phyloP scores from a whole-genome alignment of 2,888 invertebrate species.

The Mesoligia furuncula region DNA sequence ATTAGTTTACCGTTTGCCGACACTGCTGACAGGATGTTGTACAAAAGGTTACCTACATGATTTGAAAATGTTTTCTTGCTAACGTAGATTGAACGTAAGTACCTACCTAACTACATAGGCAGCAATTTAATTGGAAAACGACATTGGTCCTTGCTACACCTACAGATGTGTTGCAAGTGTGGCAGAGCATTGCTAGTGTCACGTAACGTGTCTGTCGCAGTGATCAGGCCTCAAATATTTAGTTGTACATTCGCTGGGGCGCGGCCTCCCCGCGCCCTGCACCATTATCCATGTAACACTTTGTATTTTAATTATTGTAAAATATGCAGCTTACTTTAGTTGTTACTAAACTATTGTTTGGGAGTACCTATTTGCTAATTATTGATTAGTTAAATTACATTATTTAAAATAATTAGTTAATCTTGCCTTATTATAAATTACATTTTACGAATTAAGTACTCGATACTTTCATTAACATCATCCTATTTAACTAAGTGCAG shows the following conservation, averaged over 20 bases:
- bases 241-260: conserved; percentile 63
- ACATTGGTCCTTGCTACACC: neutral
- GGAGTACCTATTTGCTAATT: neutral
- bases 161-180: neutral
- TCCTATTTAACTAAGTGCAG: neutral
- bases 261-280: conserved; percentile 1
- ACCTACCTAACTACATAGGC: neutral
- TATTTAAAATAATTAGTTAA: neutral
- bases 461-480: neutral
- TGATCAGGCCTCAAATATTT: conserved; percentile 59
- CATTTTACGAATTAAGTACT: neutral
- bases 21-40: neutral
- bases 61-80: conserved; percentile 11
- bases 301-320: neutral
- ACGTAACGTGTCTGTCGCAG: neutral
- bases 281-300: neutral
- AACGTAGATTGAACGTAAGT: neutral
- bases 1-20: neutral
- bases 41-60: conserved; percentile 1
- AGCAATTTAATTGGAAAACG: neutral
- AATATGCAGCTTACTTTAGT: neutral
- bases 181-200: neutral
- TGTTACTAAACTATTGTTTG: neutral
- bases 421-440: neutral
- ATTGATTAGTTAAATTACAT: neutral